Percentiles rank a stretch among this genome's conserved stretches.
Conservation (phyloP, 2,888 invertebrate species). For the Drosophila mimetica region DNA sequence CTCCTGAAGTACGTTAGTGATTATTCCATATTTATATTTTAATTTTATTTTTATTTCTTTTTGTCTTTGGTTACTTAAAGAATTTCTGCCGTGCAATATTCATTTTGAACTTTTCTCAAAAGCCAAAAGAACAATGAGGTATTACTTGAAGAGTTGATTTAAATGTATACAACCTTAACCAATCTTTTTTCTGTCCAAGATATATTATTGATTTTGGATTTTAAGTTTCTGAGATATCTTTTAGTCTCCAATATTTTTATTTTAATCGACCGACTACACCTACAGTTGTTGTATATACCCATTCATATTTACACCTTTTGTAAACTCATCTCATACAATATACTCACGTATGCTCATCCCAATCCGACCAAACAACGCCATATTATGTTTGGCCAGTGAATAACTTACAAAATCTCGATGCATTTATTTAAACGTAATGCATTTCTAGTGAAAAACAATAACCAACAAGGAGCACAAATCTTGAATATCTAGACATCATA, state of each 20-base stretch:
- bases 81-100: conserved; percentile 5
- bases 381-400: conserved; percentile 22
- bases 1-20: not conserved
- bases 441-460: conserved; percentile 2
- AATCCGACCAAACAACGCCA: conserved; percentile 30
- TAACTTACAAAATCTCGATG: conserved; percentile 8
- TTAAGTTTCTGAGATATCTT: not conserved
- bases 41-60: not conserved
- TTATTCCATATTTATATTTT: not conserved
- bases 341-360: conserved; percentile 5
- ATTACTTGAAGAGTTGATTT: not conserved
- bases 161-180: not conserved
- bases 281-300: not conserved
- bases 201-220: not conserved
- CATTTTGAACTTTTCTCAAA: not conserved
- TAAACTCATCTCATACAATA: not conserved
- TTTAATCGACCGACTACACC: not conserved
- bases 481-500: conserved; percentile 13
- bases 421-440: conserved; percentile 21
- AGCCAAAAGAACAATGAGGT: not conserved
- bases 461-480: conserved; percentile 12
- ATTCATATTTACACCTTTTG: not conserved
- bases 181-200: not conserved
- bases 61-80: not conserved
- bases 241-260: not conserved